A percentile compares a stretch with the other conserved stretches of the same genome.
Evolutionary conservation across 2,113 vertebrate genomes (phyloP).

Genomic region (Psittacula cyanocephala): DNA sequence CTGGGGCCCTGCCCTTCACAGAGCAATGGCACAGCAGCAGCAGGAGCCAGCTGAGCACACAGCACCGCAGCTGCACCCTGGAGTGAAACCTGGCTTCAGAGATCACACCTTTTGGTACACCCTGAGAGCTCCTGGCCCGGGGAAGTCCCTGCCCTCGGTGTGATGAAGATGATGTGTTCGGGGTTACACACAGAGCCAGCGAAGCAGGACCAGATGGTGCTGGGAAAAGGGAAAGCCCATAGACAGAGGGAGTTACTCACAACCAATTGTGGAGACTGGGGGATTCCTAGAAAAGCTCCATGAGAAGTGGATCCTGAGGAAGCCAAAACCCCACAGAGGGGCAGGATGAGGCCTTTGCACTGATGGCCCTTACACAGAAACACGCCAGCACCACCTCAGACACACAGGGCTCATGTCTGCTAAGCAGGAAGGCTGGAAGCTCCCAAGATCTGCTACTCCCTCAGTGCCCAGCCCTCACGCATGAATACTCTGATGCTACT

Average conservation of each 20-base stretch:
- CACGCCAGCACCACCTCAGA: background rate
- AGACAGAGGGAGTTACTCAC: background rate
- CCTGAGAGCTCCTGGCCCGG: background rate
- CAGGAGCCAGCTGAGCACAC: background rate
- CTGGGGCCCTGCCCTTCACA: background rate
- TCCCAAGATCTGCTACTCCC: background rate
- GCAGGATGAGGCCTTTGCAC: background rate
- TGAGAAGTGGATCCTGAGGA: background rate
- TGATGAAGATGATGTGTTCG: background rate
- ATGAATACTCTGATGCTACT: background rate
- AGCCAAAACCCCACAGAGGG: background rate
- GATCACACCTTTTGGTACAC: background rate
- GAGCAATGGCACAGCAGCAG: fast-evolving
- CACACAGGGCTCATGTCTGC: background rate
- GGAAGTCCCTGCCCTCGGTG: background rate
- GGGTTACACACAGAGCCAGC: background rate
- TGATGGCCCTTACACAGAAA: background rate
- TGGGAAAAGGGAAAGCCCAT: background rate
- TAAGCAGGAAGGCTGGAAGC: background rate
- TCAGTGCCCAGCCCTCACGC: background rate
- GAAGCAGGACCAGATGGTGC: background rate
- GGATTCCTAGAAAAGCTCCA: background rate
- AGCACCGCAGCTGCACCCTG: background rate
- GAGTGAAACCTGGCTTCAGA: background rate
- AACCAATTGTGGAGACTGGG: background rate